Base-by-base conservation (phyloP, 1,140 invertebrate species). In the Drosophila athabasca region DNA sequence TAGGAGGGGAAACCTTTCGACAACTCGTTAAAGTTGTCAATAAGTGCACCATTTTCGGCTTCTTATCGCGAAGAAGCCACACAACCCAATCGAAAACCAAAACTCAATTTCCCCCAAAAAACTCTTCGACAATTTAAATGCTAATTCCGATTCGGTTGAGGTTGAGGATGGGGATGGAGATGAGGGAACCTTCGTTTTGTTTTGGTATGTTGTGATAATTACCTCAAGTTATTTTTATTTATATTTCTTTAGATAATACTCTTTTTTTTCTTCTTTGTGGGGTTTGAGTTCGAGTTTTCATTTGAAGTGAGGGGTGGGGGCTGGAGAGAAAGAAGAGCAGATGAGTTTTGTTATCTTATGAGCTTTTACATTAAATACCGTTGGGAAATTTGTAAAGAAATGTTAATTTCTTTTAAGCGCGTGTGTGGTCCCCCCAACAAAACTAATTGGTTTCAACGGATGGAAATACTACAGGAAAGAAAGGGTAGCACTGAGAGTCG, bases 41-140 rank as follows among this genome's bases (percentile, higher is more conserved):
- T 87, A 87, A 87, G 83, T 87, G 83, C 83, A 88, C 79, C 83
- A 88, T 87, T 87, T 87, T 88, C 82, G 64, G 76, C 70, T 88
- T 70, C 79, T 87, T 89, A 87, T 87, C 83, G 67, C 58, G 0
- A 54, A 57, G 50, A 29, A 62, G 31, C 54, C 50, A 66, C 22
- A 8, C 19, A 26, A 48, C 35, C 15, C 41, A 44, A 49, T 46
- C 54, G 58, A 54, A 61, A 82, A 62, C 58, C 52, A 68, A 67
- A 57, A 50, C 69, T 45, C 50, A 51, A 39, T 39, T 39, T 39
- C 35, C 35, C 35, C 11, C 35, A 13, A 58, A 66, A 44, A 70
- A 46, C n/a, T 65, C 60, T 39, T 75, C 22, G 31, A 70, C 83
- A 79, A 87, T 87, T 88, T 87, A 87, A 79, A 87, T 87, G 83